Evolutionary conservation across 2,888 invertebrate species (phyloP), one percentile per base, ranked within the genome.

Genomic region (Xylocampa areola): DNA sequence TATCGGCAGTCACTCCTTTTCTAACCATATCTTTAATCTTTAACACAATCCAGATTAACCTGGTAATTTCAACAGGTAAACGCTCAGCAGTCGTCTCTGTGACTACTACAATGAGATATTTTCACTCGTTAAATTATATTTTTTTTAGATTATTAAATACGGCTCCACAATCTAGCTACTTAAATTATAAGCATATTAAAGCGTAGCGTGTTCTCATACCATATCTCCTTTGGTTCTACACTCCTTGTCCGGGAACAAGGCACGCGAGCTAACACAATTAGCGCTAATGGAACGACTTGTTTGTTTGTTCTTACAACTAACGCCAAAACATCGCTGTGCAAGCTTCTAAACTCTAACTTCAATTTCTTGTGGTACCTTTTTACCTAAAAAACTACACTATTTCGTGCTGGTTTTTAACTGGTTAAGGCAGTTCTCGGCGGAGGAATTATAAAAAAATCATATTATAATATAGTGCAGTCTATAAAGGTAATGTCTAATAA

Each of bases 231-330:
- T 14, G 36, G 19, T 55, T 55, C 50, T 33, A 4, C 4, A 13
- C 37, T 62, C 27, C 37, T 43, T 13, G 64, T 43, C 29, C 32
- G 33, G 30, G 29, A 49, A 36, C 45, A 23, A 48, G 58, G 62
- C 59, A 62, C 60, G 67, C 66, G 45, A 63, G 73, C 67, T 73
- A 74, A 75, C 73, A 75, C 75, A 87, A 87, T 88, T 88, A 87
- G 80, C 72, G 76, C 80, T 87, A 87, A 88, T 87, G 87, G 86
- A 80, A 73, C 80, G 69, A 73, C 75, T 76, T 81, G 81, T 79
- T 81, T 85, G 82, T 86, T 82, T 86, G 83, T 82, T 80, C 79
- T 65, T 64, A 70, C 68, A 69, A 60, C 65, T 73, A 71, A 79
- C 61, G 40, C 68, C 67, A 55, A 67, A 74, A 74, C 75, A 72